These are phyloP conservation scores for Montipora efflorescens DNA, from an alignment of 64 coral and sea anemone genomes.

Conservation along the genomic window DNA sequence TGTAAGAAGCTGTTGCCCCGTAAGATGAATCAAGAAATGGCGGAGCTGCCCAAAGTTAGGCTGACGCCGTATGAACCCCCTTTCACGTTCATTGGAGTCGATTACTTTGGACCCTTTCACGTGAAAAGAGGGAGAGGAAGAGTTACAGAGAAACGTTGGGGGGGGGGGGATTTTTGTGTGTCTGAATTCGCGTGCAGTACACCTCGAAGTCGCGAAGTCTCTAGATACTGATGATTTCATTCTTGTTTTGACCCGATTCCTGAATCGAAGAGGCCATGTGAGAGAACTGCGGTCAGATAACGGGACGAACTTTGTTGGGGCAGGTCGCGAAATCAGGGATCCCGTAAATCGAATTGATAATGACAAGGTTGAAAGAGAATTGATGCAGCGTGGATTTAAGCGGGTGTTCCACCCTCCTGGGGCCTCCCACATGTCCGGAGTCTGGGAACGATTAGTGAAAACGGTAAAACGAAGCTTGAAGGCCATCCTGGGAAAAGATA, in stretches of 20 bases:
- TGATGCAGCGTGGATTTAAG: conserved; percentile 29
- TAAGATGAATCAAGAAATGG: conserved; percentile 61
- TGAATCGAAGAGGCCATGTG: too few relatives aligned
- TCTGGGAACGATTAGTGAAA: conserved; percentile 58
- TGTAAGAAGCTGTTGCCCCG: conserved; percentile 14
- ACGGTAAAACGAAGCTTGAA: conserved; percentile 54
- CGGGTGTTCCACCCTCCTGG: conserved; percentile 75
- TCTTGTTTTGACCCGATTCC: too few relatives aligned
- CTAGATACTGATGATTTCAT: too few relatives aligned
- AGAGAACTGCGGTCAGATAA: conserved; percentile 53
- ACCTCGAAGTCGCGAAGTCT: too few relatives aligned
- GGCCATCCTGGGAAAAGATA: conserved; percentile 46
- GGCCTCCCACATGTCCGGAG: conserved; percentile 74
- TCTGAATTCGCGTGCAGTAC: too few relatives aligned
- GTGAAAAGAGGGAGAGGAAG: conserved; percentile 66
- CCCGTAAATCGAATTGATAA: conserved; percentile 1
- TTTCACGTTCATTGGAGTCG: conserved; percentile 45
- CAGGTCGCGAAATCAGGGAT: conserved; percentile 40
- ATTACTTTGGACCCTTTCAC: conserved; percentile 69
- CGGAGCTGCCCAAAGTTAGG: conserved; percentile 60
- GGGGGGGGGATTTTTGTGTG: too few relatives aligned
- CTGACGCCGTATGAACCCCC: conserved; percentile 59
- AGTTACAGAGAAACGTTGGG: conserved; percentile 5
- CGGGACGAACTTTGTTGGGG: conserved; percentile 65
- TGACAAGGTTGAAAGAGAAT: neutral